Evolutionary conservation across 2,113 vertebrate species (phyloP).

Genomic region (Noturus placidus): DNA sequence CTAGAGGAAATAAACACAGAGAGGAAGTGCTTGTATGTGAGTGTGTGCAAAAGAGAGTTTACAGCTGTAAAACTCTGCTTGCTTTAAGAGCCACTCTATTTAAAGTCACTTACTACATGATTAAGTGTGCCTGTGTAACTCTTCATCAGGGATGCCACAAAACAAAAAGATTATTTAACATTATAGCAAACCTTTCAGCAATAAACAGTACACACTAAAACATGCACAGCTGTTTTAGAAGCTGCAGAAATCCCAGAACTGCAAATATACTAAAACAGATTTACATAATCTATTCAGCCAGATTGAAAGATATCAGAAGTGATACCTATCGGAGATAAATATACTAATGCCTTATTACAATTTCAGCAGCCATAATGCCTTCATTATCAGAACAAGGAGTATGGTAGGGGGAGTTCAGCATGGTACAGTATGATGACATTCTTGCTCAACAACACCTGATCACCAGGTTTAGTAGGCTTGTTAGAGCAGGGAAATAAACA

Average conservation of each 20-base stretch:
- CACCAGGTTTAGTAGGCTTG: not conserved
- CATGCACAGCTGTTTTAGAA: not conserved
- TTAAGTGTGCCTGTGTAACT: conserved; percentile 63
- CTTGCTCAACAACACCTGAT: not conserved
- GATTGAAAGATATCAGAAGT: not conserved
- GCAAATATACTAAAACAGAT: not conserved
- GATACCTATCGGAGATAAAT: not conserved
- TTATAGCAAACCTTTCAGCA: not conserved
- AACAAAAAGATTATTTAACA: conserved; percentile 45
- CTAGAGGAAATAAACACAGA: conserved; percentile 1
- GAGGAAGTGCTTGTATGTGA: not conserved
- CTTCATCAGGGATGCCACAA: conserved; percentile 65
- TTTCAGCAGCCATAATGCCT: not conserved
- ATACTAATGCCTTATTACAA: not conserved
- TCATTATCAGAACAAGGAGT: not conserved
- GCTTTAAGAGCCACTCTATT: conserved; percentile 54
- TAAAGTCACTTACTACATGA: conserved; percentile 61
- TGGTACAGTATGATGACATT: not conserved
- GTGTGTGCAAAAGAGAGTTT: not conserved
- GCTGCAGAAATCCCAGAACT: not conserved
- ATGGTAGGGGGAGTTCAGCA: not conserved
- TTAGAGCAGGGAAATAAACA: not conserved
- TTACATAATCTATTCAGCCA: not conserved
- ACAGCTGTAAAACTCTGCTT: conserved; percentile 54
- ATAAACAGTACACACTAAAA: not conserved